Conservation (phyloP, 1,140 invertebrate species). For the Aporrectodea caliginosa region DNA sequence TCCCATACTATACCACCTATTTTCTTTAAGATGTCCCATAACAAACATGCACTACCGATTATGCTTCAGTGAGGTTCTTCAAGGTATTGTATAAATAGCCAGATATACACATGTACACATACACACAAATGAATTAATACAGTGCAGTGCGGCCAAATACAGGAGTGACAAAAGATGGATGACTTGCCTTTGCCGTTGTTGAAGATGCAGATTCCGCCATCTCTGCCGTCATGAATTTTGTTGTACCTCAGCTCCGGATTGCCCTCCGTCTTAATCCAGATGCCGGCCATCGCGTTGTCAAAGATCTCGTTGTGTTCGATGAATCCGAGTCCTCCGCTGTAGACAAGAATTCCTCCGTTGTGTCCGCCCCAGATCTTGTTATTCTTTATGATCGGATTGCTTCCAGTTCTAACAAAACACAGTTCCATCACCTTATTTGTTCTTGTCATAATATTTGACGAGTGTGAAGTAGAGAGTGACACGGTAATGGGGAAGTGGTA, state of each 20-base stretch:
- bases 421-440: no score
- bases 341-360: constrained; percentile 97
- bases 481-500: no score
- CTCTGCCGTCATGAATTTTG: constrained; percentile 96
- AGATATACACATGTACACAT: no score
- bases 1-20: no score
- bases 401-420: constrained; percentile 77
- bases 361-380: constrained; percentile 99
- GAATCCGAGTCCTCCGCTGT: constrained; percentile 84
- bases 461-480: no score
- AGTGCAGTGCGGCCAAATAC: no score
- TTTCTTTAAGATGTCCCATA: no score
- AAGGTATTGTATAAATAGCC: no score
- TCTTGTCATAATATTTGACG: not conserved
- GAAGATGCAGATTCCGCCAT: constrained; percentile 98
- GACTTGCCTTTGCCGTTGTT: constrained; percentile 90
- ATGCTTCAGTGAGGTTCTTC: no score
- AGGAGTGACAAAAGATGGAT: no score
- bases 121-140: no score
- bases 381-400: constrained; percentile 91
- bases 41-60: no score
- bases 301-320: constrained; percentile 99
- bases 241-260: constrained; percentile 78
- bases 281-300: constrained; percentile 99
- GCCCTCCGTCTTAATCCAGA: constrained; percentile 99